Percentiles rank a stretch among this genome's conserved stretches.
phyloP scores from a whole-genome alignment of 92 coral and sea anemone genomes.

The Porites rus region DNA sequence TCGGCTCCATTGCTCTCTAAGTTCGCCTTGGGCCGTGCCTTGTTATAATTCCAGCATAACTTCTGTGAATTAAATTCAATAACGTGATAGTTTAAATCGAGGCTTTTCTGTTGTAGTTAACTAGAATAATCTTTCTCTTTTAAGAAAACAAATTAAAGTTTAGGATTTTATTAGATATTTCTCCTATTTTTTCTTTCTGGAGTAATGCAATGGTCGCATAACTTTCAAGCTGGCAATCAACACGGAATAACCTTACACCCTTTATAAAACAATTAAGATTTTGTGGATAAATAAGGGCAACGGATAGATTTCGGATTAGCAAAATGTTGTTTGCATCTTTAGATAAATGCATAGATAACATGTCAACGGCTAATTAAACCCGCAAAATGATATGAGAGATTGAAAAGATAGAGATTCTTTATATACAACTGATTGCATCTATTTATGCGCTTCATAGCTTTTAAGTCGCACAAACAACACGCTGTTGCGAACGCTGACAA shows the following conservation, averaged over 20 bases:
- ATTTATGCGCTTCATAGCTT: constrained; percentile 43
- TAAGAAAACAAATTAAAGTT: too few relatives aligned
- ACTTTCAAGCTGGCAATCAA: neutral
- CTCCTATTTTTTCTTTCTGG: neutral
- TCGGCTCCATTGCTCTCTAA: neutral
- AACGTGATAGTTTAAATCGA: neutral
- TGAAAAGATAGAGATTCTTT: constrained; percentile 10
- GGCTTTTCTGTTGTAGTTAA: neutral
- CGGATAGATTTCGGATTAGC: constrained; percentile 32
- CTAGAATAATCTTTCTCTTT: too few relatives aligned
- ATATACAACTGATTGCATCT: constrained; percentile 8
- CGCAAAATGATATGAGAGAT: constrained; percentile 41
- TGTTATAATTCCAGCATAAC: too few relatives aligned
- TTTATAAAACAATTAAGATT: constrained; percentile 2
- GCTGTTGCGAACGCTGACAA: neutral
- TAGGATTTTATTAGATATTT: neutral
- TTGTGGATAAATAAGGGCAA: constrained; percentile 24
- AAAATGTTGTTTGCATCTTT: constrained; percentile 38
- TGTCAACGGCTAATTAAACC: constrained; percentile 51
- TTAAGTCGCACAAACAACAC: neutral
- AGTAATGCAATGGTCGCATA: neutral
- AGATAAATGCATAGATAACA: constrained; percentile 47
- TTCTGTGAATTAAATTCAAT: neutral
- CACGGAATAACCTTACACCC: neutral
- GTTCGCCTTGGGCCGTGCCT: too few relatives aligned